Percentiles rank a stretch among this genome's conserved stretches.
Conservation (phyloP, 2,797 vertebrate genomes). For the Centroberyx gerrardi region DNA sequence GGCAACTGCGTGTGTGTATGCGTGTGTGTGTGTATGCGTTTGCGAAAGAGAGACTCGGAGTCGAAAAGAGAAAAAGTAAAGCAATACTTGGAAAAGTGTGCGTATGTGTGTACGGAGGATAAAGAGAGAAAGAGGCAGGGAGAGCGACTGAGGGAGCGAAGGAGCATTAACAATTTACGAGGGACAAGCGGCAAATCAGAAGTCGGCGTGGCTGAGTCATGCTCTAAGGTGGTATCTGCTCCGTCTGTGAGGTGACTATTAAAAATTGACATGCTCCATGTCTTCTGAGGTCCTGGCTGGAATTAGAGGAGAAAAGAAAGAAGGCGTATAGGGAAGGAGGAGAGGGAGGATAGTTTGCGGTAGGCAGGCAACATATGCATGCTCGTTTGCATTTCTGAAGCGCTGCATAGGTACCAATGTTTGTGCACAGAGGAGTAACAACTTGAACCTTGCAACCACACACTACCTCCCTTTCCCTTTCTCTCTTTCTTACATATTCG, state of each 20-base stretch:
- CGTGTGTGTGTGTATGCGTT: constrained; percentile 17
- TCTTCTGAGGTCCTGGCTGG: constrained; percentile 46
- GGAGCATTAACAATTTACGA: constrained; percentile 59
- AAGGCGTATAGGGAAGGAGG: neutral
- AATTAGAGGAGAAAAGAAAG: constrained; percentile 33
- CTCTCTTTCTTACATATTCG: constrained; percentile 31
- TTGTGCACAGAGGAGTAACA: constrained; percentile 13
- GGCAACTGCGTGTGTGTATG: constrained; percentile 10
- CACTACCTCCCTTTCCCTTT: constrained; percentile 1
- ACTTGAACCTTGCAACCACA: constrained; percentile 17
- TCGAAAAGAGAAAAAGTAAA: neutral
- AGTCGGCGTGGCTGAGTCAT: constrained; percentile 57
- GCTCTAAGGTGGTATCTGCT: constrained; percentile 64
- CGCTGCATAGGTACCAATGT: constrained; percentile 7
- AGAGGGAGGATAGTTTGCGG: constrained; percentile 18
- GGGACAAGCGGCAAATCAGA: constrained; percentile 59
- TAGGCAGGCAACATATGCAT: neutral
- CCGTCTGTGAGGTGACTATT: constrained; percentile 63
- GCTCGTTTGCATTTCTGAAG: constrained; percentile 39
- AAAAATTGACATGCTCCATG: constrained; percentile 62
- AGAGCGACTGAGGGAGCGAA: constrained; percentile 42
- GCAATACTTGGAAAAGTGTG: constrained; percentile 1
- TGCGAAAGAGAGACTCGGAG: neutral
- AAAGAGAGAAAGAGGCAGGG: constrained; percentile 16
- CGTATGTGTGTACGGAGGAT: neutral